A percentile compares a stretch with the other conserved stretches of the same genome.
Evolutionary conservation across 2,797 vertebrate genomes (phyloP).

Genomic region (Galagoides demidoff): DNA sequence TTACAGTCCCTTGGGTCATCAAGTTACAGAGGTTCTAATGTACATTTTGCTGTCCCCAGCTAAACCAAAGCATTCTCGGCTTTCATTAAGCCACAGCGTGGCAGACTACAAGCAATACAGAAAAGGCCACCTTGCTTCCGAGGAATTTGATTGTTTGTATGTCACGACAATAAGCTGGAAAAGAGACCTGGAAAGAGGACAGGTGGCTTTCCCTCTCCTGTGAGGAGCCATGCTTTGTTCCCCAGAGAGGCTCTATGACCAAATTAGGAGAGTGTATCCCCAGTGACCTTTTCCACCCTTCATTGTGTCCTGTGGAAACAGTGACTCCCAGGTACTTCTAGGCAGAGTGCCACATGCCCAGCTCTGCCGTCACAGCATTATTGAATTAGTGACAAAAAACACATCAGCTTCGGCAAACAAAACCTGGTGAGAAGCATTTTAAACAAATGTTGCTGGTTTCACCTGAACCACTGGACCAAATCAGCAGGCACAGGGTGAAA

Average conservation of each 20-base stretch:
- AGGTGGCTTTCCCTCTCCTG: background rate
- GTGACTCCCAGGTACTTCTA: background rate
- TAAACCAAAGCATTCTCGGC: background rate
- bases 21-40: too few species aligned
- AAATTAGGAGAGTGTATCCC: background rate
- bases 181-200: background rate
- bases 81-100: background rate
- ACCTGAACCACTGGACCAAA: conserved; percentile 51
- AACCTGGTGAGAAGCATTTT: conserved; percentile 41
- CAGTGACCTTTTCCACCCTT: conserved; percentile 48
- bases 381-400: conserved; percentile 57
- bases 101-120: rapidly evolving
- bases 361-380: background rate
- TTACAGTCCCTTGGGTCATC: too few species aligned
- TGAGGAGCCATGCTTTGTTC: background rate
- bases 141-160: background rate
- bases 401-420: conserved; percentile 70
- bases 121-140: background rate
- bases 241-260: background rate
- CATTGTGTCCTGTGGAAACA: background rate
- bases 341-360: background rate
- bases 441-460: conserved; percentile 72
- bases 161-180: background rate
- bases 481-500: conserved; percentile 58
- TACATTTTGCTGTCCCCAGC: background rate